Evolutionary conservation across 2,797 vertebrate genomes (phyloP).

Genomic region (Enteromius treurensis): DNA sequence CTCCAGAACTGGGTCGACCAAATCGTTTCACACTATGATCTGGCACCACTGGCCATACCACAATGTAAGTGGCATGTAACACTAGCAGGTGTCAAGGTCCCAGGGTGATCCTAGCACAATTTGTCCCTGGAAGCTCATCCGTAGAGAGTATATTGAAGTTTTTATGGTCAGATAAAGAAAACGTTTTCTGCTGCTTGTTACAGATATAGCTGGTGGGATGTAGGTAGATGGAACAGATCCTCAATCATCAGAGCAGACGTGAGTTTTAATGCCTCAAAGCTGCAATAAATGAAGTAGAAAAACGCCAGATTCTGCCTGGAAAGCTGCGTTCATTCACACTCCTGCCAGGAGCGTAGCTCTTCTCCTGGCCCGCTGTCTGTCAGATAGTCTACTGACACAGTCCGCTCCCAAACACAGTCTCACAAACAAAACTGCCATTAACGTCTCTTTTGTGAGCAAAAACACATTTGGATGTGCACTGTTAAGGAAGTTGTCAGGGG

Average conservation of each 20-base stretch:
- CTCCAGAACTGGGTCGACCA: neutral
- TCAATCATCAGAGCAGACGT: conserved; percentile 36
- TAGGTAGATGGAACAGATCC: neutral
- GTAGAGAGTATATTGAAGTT: conserved; percentile 28
- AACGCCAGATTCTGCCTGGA: conserved; percentile 43
- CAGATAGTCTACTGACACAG: conserved; percentile 46
- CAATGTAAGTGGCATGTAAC: conserved; percentile 5
- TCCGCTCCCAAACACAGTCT: conserved; percentile 1
- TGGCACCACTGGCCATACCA: conserved; percentile 9
- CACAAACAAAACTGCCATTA: conserved; percentile 10
- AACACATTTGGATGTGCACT: conserved; percentile 2
- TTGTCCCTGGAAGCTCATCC: conserved; percentile 33
- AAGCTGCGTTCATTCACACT: conserved; percentile 56
- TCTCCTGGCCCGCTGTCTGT: conserved; percentile 51
- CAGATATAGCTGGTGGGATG: conserved; percentile 11
- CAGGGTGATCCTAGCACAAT: conserved; percentile 22
- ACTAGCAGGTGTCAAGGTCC: conserved; percentile 36
- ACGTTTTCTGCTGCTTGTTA: conserved; percentile 15
- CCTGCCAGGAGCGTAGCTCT: conserved; percentile 48
- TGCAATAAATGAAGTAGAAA: conserved; percentile 64
- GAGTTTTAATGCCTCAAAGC: conserved; percentile 43
- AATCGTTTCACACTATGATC: conserved; percentile 9
- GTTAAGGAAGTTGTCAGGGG: neutral
- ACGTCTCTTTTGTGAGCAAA: neutral
- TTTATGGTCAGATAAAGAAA: conserved; percentile 35